Base-by-base conservation (phyloP, 1,140 invertebrate species). In the Dendroctonus valens region DNA sequence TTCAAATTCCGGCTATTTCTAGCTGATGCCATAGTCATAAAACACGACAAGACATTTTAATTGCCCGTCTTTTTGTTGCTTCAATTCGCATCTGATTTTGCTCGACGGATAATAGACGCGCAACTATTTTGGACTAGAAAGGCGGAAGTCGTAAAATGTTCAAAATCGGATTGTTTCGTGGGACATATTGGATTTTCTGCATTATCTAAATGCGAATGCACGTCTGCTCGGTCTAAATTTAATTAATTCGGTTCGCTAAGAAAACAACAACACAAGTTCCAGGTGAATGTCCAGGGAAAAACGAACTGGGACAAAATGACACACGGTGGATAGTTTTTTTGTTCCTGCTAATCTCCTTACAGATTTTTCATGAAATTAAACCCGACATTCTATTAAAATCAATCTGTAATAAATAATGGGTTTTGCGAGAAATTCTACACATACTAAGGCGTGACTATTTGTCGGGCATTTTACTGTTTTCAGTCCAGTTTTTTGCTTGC, bases 111-210 rank as follows among this genome's bases (percentile, higher is more conserved):
- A n/a, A 59, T 59, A 59, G 58, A 59, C 53, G 41, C 6, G 37
- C 37, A 59, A 7, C 14, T 59, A 59, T 59, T 59, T 59, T 59
- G 26, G 41, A 59, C 58, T 57, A 6, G 6, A 48, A 59, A 49
- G 58, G 38, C 58, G 58, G n/a, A 59, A 59, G 58, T 50, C 46
- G 12, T 59, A 59, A 59, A 59, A 59, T 50, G 15, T n/a, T 59
- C 14, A 49, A 50, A 59, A 59, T 48, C 58, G 40, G 42, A 57
- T 57, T 44, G 40, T 42, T 41, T 14, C 37, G n/a, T 26, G 12
- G 12, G 54, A 5, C 44, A 57, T 7, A 41, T 40, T n/a, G 12
- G 54, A 57, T 57, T 57, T 57, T 41, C 7, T 6, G 40, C 39
- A 42, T 57, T 7, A 8, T 41, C 44, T 5, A 7, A 6, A 42